Evolutionary conservation across 1,140 invertebrate species (phyloP), one percentile per base, ranked within the genome.

Genomic region (Spodoptera litura): DNA sequence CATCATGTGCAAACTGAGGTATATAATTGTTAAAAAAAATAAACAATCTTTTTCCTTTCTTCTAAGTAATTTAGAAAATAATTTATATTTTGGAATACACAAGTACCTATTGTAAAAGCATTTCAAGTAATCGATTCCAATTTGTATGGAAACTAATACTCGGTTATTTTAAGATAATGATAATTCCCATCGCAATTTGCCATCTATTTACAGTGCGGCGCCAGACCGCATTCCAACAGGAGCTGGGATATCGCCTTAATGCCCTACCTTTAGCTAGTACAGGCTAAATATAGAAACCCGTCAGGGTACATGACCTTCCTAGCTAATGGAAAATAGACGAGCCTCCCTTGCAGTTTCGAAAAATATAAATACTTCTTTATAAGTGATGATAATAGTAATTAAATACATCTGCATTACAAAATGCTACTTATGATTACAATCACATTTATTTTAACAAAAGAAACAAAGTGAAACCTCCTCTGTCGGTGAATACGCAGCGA

Each of bases 221-320:
- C 91, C 90, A 87, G 86, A 92, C 92, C 78, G 86, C 92, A 94
- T 94, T 94, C 92, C 91, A 84, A 80, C 74, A 89, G 88, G 90
- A 92, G 83, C 86, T 88, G 87, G 89, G 86, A 88, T 90, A 88
- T 86, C 85, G 85, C 83, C 87, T 91, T 90, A 90, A 89, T 89
- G 85, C 83, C 85, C 85, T 86, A 87, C 81, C 88, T 85, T 84
- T 79, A 81, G 77, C 84, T 85, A 87, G 83, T 64, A 20, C 27
- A 73, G 25, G 77, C 80, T 93, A 94, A 89, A 90, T 90, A 92
- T 93, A 93, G 87, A 83, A 6, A 78, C 53, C 55, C 49, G 71
- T 61, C 70, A 79, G 59, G 87, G 85, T 92, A 75, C 81, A 85
- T 81, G 85, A 88, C 84, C 86, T 83, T 79, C 68, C 70, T 62